Conservation (phyloP, 1,140 invertebrate species). For the Argopecten irradians region DNA sequence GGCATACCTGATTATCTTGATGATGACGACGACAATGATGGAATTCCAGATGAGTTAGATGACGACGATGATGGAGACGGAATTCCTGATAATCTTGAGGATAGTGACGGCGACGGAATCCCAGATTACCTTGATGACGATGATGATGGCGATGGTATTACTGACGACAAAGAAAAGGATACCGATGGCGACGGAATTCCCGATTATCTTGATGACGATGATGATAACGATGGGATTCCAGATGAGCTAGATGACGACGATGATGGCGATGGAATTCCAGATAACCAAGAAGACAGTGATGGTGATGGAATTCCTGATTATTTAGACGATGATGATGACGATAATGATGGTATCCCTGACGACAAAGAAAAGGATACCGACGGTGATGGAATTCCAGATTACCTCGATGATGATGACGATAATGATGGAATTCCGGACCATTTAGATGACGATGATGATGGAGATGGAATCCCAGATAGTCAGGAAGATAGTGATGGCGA, state of each 20-base stretch:
- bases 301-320: slow-evolving; percentile 65
- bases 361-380: slow-evolving; percentile 64
- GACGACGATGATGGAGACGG: slow-evolving; percentile 63
- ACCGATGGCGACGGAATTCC: slow-evolving; percentile 66
- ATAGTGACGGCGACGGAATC: slow-evolving; percentile 69
- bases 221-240: slow-evolving; percentile 57
- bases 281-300: slow-evolving; percentile 59
- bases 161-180: slow-evolving; percentile 66
- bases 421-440: slow-evolving; percentile 62
- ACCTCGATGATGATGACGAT: slow-evolving; percentile 61
- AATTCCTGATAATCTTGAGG: slow-evolving; percentile 64
- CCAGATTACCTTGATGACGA: slow-evolving; percentile 61
- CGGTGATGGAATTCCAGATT: slow-evolving; percentile 65
- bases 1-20: slow-evolving; percentile 63
- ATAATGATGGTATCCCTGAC: slow-evolving; percentile 64
- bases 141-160: slow-evolving; percentile 63
- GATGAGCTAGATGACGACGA: slow-evolving; percentile 61
- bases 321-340: slow-evolving; percentile 59
- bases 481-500: slow-evolving; percentile 63
- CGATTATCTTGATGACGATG: slow-evolving; percentile 45
- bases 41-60: slow-evolving; percentile 62
- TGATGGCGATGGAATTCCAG: slow-evolving; percentile 71
- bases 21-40: slow-evolving; percentile 69
- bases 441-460: slow-evolving; percentile 67
- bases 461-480: slow-evolving; percentile 67